Conservation (phyloP, 2,113 vertebrate species). For the Paradoxurus hermaphroditus region DNA sequence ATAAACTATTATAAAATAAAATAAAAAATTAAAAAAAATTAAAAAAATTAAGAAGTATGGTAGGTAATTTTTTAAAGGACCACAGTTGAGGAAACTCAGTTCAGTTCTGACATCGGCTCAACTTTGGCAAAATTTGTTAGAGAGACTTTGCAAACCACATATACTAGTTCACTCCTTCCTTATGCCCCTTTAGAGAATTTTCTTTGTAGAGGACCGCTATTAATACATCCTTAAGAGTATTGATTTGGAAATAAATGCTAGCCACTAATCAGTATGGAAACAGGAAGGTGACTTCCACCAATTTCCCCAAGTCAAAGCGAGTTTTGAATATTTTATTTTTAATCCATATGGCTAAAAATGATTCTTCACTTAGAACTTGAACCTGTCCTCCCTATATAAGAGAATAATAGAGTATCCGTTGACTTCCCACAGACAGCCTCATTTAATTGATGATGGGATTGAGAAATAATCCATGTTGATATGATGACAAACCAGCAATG, state of each 20-base stretch:
- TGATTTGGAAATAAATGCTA: not conserved
- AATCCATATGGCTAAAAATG: not conserved
- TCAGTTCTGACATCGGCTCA: too few relatives aligned
- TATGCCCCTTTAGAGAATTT: not conserved
- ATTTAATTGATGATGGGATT: not conserved
- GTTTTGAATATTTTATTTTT: conserved; percentile 11
- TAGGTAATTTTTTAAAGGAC: too few relatives aligned
- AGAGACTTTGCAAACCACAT: not conserved
- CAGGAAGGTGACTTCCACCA: not conserved
- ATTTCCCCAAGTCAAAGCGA: not conserved
- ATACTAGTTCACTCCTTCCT: not conserved
- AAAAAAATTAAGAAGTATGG: too few relatives aligned
- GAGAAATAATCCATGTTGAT: not conserved
- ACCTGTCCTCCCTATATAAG: not conserved
- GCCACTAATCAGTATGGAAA: not conserved
- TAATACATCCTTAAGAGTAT: rapidly evolving
- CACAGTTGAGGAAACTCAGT: too few relatives aligned
- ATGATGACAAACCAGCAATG: not conserved
- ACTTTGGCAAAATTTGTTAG: too few relatives aligned
- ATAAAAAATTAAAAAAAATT: too few relatives aligned
- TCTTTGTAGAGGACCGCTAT: not conserved
- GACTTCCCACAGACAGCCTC: not conserved
- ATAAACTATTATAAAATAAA: too few relatives aligned
- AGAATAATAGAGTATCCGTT: not conserved
- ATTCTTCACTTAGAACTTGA: not conserved